These are phyloP conservation scores for Adrianichthys oophorus DNA, from an alignment of 2,797 vertebrate species.

Conservation along the genomic window DNA sequence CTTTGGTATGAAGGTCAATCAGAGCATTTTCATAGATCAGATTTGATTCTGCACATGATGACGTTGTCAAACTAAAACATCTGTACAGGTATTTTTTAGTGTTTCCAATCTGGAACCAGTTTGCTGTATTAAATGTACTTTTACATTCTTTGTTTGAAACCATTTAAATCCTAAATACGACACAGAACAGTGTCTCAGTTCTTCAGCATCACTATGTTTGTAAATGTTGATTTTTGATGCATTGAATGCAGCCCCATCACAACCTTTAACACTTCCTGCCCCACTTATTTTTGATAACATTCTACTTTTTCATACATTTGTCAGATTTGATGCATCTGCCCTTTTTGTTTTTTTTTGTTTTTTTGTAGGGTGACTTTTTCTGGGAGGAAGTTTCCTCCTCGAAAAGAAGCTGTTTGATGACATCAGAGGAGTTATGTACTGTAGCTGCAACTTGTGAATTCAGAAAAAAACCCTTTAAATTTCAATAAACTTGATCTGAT, in stretches of 20 bases:
- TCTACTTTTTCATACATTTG: conserved; percentile 67
- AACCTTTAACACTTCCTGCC: conserved; percentile 74
- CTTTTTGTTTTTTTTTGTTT: conserved; percentile 41
- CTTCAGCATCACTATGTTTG: conserved; percentile 20
- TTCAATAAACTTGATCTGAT: conserved; percentile 81
- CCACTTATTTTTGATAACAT: conserved; percentile 76
- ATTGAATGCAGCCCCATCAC: conserved; percentile 58
- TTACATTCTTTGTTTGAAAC: conserved; percentile 19
- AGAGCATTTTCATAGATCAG: too few species aligned
- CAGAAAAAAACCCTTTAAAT: conserved; percentile 72
- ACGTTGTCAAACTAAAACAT: too few species aligned
- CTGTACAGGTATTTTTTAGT: not conserved
- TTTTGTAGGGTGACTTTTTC: conserved; percentile 50
- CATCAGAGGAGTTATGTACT: conserved; percentile 60
- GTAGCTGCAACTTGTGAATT: conserved; percentile 78
- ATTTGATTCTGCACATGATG: too few species aligned
- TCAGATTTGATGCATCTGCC: conserved; percentile 67
- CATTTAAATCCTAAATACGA: conserved; percentile 16
- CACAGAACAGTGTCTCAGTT: conserved; percentile 51
- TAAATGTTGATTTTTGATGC: conserved; percentile 27
- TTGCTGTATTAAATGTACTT: not conserved
- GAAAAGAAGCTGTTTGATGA: conserved; percentile 60
- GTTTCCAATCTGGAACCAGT: too few species aligned
- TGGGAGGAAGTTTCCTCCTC: conserved; percentile 54
- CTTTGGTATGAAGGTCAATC: too few species aligned